A percentile compares a stretch with the other conserved stretches of the same genome.
phyloP scores from a whole-genome alignment of 2,888 invertebrate genomes.

The Anthophora plumipes region DNA sequence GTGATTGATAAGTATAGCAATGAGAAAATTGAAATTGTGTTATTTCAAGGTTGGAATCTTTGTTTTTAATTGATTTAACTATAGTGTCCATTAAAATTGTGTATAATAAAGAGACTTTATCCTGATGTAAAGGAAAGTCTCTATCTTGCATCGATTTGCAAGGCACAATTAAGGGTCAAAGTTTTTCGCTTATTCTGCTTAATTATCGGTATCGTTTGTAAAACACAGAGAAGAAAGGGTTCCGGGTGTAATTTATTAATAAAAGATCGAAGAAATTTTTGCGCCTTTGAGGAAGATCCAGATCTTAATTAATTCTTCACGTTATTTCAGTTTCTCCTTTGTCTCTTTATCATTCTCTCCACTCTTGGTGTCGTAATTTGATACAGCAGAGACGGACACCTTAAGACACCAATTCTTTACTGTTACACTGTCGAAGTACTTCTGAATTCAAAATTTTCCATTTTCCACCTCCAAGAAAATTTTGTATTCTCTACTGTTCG shows the following conservation, averaged over 20 bases:
- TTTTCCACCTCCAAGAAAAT: too few relatives aligned
- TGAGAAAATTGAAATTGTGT: too few relatives aligned
- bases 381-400: too few relatives aligned
- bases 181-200: not conserved
- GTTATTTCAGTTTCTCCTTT: not conserved
- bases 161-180: not conserved
- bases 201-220: not conserved
- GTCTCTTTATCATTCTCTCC: not conserved
- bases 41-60: too few relatives aligned
- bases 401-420: too few relatives aligned
- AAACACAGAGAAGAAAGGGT: not conserved
- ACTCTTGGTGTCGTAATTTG: not conserved
- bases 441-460: too few relatives aligned
- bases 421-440: too few relatives aligned
- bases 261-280: not conserved
- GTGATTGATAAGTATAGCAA: too few relatives aligned
- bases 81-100: not conserved
- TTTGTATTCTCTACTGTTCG: too few relatives aligned
- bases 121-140: not conserved
- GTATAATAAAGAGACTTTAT: not conserved
- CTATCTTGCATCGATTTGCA: not conserved
- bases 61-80: not conserved
- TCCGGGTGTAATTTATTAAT: constrained; percentile 1
- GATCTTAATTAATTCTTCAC: not conserved
- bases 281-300: not conserved